These are phyloP conservation scores for Thysanoteuthis rhombus DNA, from an alignment of 2,888 invertebrate species.

Conservation along the genomic window DNA sequence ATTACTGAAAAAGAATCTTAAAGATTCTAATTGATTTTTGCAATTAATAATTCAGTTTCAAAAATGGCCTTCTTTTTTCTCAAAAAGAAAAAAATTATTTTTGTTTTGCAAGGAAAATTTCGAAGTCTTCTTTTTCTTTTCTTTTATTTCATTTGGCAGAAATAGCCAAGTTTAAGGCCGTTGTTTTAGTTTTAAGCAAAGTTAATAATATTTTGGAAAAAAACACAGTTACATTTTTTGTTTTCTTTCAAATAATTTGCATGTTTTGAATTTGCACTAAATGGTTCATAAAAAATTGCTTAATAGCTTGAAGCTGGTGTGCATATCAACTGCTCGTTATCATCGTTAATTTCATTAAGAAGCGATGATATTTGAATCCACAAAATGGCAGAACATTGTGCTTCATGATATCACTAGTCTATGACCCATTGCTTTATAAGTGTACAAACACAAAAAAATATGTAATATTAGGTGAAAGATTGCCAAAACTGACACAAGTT, in stretches of 20 bases:
- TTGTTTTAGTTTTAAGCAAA: background rate
- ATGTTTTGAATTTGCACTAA: background rate
- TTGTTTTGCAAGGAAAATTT: too few species aligned
- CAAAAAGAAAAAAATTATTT: background rate
- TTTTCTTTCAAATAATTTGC: background rate
- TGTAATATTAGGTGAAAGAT: too few species aligned
- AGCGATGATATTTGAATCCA: background rate
- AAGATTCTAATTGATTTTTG: background rate
- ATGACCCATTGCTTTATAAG: too few species aligned
- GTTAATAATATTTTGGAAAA: background rate
- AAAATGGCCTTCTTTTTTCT: background rate
- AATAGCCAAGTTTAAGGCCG: background rate
- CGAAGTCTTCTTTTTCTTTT: background rate
- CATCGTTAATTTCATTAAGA: background rate
- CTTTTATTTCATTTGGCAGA: background rate
- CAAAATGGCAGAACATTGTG: background rate
- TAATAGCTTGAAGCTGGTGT: background rate
- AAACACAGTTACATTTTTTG: background rate
- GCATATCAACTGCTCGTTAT: background rate
- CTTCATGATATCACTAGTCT: background rate
- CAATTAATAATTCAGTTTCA: background rate
- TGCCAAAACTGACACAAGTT: too few species aligned
- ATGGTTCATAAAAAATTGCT: background rate
- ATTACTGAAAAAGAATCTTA: background rate
- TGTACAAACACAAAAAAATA: too few species aligned